These are phyloP conservation scores for Rhagophthalmus giganteus DNA, from an alignment of 2,888 invertebrate genomes.

Conservation along the genomic window DNA sequence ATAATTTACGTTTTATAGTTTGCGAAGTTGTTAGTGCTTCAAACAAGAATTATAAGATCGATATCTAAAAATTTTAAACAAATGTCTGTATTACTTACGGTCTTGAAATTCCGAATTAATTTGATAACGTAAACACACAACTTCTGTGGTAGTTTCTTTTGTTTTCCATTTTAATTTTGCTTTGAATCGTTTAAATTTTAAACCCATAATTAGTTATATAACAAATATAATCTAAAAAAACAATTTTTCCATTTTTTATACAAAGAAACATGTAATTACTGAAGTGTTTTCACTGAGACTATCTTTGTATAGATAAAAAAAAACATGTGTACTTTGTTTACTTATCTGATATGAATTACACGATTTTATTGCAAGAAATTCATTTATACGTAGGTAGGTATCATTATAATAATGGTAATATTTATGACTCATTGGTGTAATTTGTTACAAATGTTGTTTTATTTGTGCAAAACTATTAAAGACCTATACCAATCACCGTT, in stretches of 20 bases:
- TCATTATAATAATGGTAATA: neutral
- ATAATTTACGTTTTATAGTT: too few relatives aligned
- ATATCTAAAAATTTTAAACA: neutral
- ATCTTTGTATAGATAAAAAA: slow-evolving; percentile 4
- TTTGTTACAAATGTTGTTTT: too few relatives aligned
- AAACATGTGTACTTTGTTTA: slow-evolving; percentile 6
- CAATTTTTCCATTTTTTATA: neutral
- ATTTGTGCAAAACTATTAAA: too few relatives aligned
- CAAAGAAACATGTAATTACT: neutral
- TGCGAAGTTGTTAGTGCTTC: too few relatives aligned
- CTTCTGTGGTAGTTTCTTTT: slow-evolving; percentile 11
- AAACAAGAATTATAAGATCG: too few relatives aligned
- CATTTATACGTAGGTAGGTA: neutral
- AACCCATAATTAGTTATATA: slow-evolving; percentile 10
- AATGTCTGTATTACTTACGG: slow-evolving; percentile 7
- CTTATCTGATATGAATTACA: slow-evolving; percentile 15
- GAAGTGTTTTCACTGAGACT: slow-evolving; percentile 10
- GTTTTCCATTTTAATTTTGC: slow-evolving; percentile 7
- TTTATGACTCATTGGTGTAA: neutral
- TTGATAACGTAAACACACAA: slow-evolving; percentile 18
- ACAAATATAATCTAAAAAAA: neutral
- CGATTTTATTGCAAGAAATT: slow-evolving; percentile 4
- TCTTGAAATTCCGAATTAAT: slow-evolving; percentile 19
- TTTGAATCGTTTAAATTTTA: slow-evolving; percentile 17
- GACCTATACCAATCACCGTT: too few relatives aligned